A percentile compares a stretch with the other conserved stretches of the same genome.
Evolutionary conservation across 2,113 vertebrate species (phyloP).

Genomic region (Tylochromis polylepis): DNA sequence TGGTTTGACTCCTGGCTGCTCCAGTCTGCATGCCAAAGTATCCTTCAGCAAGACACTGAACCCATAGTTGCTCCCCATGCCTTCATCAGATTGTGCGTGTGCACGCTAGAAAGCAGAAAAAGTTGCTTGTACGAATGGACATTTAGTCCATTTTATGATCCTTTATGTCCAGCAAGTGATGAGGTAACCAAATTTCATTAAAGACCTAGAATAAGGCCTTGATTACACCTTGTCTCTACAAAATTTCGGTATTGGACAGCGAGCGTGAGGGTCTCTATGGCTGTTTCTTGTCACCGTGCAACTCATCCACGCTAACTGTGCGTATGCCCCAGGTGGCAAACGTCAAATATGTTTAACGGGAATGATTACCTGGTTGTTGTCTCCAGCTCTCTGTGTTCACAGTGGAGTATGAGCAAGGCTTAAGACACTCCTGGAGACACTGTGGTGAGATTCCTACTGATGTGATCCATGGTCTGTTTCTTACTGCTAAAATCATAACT

Average conservation of each 20-base stretch:
- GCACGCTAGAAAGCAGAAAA: not conserved
- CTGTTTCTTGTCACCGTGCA: not conserved
- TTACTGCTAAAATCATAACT: not conserved
- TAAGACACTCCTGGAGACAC: not conserved
- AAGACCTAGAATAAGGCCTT: not conserved
- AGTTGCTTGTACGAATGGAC: accelerated
- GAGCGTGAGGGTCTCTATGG: not conserved
- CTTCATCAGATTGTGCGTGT: no score
- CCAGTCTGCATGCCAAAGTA: no score
- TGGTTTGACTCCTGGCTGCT: no score
- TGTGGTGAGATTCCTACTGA: not conserved
- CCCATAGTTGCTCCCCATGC: no score
- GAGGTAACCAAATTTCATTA: not conserved
- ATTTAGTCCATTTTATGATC: not conserved
- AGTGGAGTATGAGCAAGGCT: not conserved
- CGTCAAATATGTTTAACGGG: not conserved
- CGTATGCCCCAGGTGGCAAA: not conserved
- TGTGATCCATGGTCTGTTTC: not conserved
- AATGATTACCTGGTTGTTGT: not conserved
- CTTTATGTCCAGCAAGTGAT: not conserved
- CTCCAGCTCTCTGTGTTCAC: not conserved
- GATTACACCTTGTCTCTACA: not conserved
- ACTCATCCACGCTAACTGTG: not conserved
- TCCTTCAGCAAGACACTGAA: no score
- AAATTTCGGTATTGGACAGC: not conserved